Evolutionary conservation across 2,113 vertebrate species (phyloP).

Genomic region (Percopsis transmontana): DNA sequence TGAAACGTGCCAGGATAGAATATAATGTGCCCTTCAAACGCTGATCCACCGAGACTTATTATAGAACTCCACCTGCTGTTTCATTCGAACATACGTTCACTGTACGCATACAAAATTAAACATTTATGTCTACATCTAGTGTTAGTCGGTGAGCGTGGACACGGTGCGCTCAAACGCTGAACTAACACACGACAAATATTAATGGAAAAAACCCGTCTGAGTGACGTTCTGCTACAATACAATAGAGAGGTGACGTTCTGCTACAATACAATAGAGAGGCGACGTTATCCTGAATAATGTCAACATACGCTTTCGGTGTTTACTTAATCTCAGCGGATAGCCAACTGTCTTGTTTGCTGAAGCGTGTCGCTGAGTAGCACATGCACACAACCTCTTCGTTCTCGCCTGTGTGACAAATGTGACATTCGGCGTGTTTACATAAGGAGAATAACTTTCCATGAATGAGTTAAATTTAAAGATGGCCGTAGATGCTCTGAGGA

Average conservation of each 20-base stretch:
- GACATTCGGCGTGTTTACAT: constrained; percentile 57
- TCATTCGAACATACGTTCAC: constrained; percentile 3
- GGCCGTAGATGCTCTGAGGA: constrained; percentile 81
- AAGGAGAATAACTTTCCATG: constrained; percentile 70
- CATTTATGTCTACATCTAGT: background rate
- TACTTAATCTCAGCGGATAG: constrained; percentile 53
- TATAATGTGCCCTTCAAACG: constrained; percentile 39
- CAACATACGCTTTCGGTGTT: constrained; percentile 66
- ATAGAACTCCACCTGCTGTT: constrained; percentile 66
- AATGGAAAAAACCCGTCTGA: constrained; percentile 3
- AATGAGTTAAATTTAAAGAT: constrained; percentile 80
- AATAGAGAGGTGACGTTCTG: constrained; percentile 14
- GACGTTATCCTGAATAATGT: constrained; percentile 34
- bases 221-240: too few relatives aligned
- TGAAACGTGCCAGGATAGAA: constrained; percentile 31
- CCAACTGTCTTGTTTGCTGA: constrained; percentile 32
- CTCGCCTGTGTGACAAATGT: constrained; percentile 28
- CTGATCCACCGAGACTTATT: constrained; percentile 18
- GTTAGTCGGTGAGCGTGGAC: background rate
- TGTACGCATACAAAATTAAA: background rate
- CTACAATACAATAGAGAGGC: constrained; percentile 1
- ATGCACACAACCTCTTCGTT: constrained; percentile 31
- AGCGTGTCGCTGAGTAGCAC: constrained; percentile 26
- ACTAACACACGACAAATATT: background rate
- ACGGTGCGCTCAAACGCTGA: background rate